Conservation (phyloP, 2,797 vertebrate genomes). For the Mormyrops boulengeri region DNA sequence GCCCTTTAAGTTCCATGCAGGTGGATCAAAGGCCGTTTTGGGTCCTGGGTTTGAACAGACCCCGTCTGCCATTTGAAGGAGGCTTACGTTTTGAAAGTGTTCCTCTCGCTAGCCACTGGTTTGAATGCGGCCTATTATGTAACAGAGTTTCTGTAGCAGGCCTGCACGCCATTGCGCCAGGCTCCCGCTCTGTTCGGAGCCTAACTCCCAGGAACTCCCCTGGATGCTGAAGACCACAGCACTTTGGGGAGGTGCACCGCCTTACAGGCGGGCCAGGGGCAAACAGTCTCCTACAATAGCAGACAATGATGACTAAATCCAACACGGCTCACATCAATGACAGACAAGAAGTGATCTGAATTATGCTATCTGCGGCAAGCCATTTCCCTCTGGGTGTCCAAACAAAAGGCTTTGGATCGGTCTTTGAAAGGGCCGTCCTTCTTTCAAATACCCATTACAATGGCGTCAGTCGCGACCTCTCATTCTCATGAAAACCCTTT, state of each 20-base stretch:
- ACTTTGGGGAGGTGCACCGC: slow-evolving; percentile 5
- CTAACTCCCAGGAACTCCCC: neutral
- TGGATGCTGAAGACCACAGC: slow-evolving; percentile 3
- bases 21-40: neutral
- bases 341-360: slow-evolving; percentile 39
- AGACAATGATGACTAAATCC: slow-evolving; percentile 33
- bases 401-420: slow-evolving; percentile 45
- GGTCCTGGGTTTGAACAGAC: neutral
- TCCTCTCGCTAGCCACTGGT: neutral
- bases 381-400: slow-evolving; percentile 34
- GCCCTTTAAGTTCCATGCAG: slow-evolving; percentile 5
- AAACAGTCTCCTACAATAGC: slow-evolving; percentile 20
- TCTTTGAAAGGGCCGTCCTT: slow-evolving; percentile 43
- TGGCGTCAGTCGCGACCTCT: slow-evolving; percentile 42
- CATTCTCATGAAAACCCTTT: slow-evolving; percentile 51
- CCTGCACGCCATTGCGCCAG: neutral
- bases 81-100: neutral
- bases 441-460: slow-evolving; percentile 42
- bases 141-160: neutral
- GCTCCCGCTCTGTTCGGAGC: neutral
- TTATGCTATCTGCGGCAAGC: slow-evolving; percentile 38
- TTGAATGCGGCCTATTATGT: neutral
- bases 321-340: slow-evolving; percentile 31
- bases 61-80: slow-evolving; percentile 4
- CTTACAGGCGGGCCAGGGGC: neutral